Conservation (phyloP, 2,888 invertebrate species). For the Leptopilina syphax region DNA sequence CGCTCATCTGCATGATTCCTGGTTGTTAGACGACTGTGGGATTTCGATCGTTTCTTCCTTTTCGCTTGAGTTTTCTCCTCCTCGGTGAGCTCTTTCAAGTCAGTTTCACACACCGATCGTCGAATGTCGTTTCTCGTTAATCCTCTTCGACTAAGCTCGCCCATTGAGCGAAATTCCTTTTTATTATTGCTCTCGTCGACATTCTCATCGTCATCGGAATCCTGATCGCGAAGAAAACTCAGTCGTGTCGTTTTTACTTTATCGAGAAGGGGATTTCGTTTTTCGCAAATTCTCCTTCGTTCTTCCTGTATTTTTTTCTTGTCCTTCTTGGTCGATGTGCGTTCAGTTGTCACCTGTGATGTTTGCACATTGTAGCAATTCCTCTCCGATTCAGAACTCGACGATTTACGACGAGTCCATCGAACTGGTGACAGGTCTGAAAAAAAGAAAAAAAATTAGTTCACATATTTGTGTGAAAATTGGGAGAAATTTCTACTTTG, state of each 20-base stretch:
- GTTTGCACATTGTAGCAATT: conserved; percentile 83
- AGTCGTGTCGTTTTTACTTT: conserved; percentile 85
- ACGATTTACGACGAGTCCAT: conserved; percentile 81
- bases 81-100: conserved; percentile 65
- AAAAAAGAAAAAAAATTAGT: conserved; percentile 51
- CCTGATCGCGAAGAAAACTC: conserved; percentile 80
- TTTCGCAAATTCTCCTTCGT: conserved; percentile 79
- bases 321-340: conserved; percentile 80
- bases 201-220: conserved; percentile 59
- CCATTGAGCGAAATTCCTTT: conserved; percentile 67
- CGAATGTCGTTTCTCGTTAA: conserved; percentile 66
- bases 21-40: conserved; percentile 67
- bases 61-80: conserved; percentile 65
- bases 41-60: conserved; percentile 71
- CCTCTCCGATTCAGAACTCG: conserved; percentile 82
- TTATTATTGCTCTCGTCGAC: conserved; percentile 59
- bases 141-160: conserved; percentile 62
- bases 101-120: conserved; percentile 69
- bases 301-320: conserved; percentile 77
- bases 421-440: conserved; percentile 83
- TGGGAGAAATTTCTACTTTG: no score
- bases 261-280: conserved; percentile 84
- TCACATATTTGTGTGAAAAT: no score
- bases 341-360: conserved; percentile 76
- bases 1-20: conserved; percentile 53